phyloP scores from a whole-genome alignment of 1,140 invertebrate genomes.

The Pogonognathellus flavescens region DNA sequence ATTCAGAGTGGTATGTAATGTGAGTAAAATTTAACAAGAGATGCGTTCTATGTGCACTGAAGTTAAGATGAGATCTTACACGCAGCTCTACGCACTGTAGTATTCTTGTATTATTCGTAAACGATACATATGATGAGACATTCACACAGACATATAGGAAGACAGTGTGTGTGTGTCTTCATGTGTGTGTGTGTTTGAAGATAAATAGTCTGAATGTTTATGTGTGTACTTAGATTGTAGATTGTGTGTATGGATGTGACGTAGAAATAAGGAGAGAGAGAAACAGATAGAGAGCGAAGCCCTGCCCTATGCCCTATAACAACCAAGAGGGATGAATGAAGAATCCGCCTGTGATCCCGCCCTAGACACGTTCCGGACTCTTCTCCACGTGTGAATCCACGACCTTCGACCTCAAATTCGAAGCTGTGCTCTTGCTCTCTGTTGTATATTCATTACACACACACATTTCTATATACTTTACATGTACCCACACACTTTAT shows the following conservation, averaged over 20 bases:
- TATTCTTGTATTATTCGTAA: conserved; percentile 3
- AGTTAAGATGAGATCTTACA: too few relatives aligned
- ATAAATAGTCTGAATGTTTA: conserved; percentile 20
- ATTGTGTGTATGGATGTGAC: conserved; percentile 44
- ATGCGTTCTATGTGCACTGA: too few relatives aligned
- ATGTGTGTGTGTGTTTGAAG: conserved; percentile 25
- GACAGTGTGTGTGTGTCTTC: conserved; percentile 33
- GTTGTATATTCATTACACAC: neutral
- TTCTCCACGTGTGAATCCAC: conserved; percentile 65
- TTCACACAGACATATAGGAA: neutral
- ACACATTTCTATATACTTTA: neutral
- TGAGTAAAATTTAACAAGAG: too few relatives aligned
- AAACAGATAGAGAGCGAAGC: conserved; percentile 21
- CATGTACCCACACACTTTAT: neutral
- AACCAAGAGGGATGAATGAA: conserved; percentile 51
- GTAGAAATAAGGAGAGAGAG: conserved; percentile 22
- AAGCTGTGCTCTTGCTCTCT: conserved; percentile 65
- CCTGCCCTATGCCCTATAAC: conserved; percentile 58
- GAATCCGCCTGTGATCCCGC: conserved; percentile 59
- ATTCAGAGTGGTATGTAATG: neutral
- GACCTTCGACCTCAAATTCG: conserved; percentile 67
- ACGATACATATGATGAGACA: conserved; percentile 24
- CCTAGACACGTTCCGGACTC: conserved; percentile 63
- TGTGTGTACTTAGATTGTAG: conserved; percentile 29
- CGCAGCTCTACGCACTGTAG: too few relatives aligned